phyloP scores from a whole-genome alignment of 2,888 invertebrate species.

The Argynnis bischoffii region DNA sequence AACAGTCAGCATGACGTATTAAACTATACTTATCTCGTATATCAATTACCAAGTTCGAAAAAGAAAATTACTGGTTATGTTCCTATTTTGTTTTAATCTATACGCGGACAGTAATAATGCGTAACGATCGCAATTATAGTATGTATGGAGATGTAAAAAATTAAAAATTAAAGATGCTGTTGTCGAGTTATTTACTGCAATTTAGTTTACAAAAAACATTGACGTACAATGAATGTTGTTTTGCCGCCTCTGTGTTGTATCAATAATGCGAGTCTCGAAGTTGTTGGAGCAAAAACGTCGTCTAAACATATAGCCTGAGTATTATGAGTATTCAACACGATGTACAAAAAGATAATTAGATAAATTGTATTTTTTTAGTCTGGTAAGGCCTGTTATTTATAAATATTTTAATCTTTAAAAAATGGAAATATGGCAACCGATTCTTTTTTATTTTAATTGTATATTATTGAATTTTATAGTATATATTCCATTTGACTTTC shows the following conservation, averaged over 20 bases:
- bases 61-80: constrained; percentile 18
- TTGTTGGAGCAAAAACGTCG: constrained; percentile 7
- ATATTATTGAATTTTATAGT: too few species aligned
- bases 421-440: too few species aligned
- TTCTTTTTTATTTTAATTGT: too few species aligned
- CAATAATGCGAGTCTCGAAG: constrained; percentile 1
- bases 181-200: constrained; percentile 6
- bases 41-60: constrained; percentile 14
- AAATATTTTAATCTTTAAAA: too few species aligned
- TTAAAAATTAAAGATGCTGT: constrained; percentile 2
- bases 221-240: constrained; percentile 13
- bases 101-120: constrained; percentile 17
- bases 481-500: too few species aligned
- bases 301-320: constrained; percentile 7
- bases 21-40: neutral
- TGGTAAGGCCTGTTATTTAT: too few species aligned
- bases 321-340: neutral
- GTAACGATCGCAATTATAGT: constrained; percentile 24
- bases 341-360: too few species aligned
- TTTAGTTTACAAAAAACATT: constrained; percentile 21
- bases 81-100: constrained; percentile 12
- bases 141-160: constrained; percentile 4
- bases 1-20: constrained; percentile 18
- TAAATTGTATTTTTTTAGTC: too few species aligned
- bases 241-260: constrained; percentile 1